Base-by-base conservation (phyloP, 2,113 vertebrate genomes). In the Takifugu bimaculatus region DNA sequence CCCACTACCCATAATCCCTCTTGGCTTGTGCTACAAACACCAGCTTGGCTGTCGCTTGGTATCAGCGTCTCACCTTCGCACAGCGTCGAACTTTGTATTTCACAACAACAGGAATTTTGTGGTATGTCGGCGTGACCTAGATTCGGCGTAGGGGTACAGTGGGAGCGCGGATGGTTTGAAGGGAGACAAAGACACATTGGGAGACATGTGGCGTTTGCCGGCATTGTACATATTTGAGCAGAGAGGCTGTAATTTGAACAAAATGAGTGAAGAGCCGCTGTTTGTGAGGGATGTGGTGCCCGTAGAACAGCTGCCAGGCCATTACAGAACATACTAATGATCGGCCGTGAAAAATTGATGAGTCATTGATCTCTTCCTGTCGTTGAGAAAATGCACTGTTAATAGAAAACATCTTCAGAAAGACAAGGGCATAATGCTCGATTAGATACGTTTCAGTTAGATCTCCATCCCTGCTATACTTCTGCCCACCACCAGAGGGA, bases 1-100 rank as follows among this genome's bases (percentile, higher is more conserved):
- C 84, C 83, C 81, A 72, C 80, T 85, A 84, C 80, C 84, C 82
- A 88, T 86, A 88, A 90, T 90, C 83, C 85, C 84, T 81, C 80
- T 85, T 88, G 88, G 82, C 79, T 85, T 63, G 68, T 13, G 75
- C 78, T 85, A 63, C 80, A 78, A 87, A 87, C 82, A 84, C 68
- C 72, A 73, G 79, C 67, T 71, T 85, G 79, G 57, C 84, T 84
- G 80, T 82, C 74, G 74, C 75, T 54, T 14, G 68, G 69, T 47
- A 70, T 85, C 50, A 71, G 61, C 4, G 43, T 65, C 58, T 77
- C 81, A 79, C 81, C 74, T 78, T 7, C 68, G 57, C 74, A 62
- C 54, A 74, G 59, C 56, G 49, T 70, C 60, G 4, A 48, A 57
- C 48, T 25, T n/a, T 49, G 20, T 32, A 51, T 50, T 35, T 6